Base-by-base conservation (phyloP, 1,140 invertebrate genomes). In the Belonocnema kinseyi region DNA sequence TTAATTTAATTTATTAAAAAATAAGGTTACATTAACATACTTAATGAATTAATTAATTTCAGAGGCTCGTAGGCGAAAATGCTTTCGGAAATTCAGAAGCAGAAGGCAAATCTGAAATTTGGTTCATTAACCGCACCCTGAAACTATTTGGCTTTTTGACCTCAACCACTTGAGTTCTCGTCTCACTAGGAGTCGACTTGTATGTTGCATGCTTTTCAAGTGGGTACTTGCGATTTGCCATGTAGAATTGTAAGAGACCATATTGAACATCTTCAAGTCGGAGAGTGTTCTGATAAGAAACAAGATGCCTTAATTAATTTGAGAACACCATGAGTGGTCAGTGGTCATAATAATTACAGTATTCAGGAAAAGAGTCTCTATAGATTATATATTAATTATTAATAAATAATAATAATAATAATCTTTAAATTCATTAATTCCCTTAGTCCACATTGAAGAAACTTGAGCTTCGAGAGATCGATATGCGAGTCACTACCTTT, bases 101-200 rank as follows among this genome's bases (percentile, higher is more conserved):
- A 54, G 17, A 19, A 16, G 61, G 16, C 7, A 66, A 46, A 66
- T 66, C 40, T 46, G 61, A 66, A 66, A 66, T 33, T 66, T 66
- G 61, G 33, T 40, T 66, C 26, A 66, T 66, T 66, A 66, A 66
- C 16, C 17, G 53, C n/a, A n/a, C 11, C 61, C 40, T 2, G 26
- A 46, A 33, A 14, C 61, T n/a, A 33, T 66, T 40, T 66, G 61
- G n/a, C 61, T 54, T 17, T 54, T 17, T 54, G 53, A 54, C n/a
- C 61, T n/a, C 14, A 66, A 6, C 21, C 61, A 66, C 61, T 66
- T 66, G 61, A 66, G n/a, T 40, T n/a, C 26, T 66, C 61, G 26
- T 46, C 61, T 66, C 12, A 66, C 26, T 66, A 12, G 14, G 4
- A 66, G 61, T n/a, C 12, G 40, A 61, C 26, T 66, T 66, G 26